Evolutionary conservation across 2,113 vertebrate genomes (phyloP), one percentile per base, ranked within the genome.

Genomic region (Struthidea cinerea): DNA sequence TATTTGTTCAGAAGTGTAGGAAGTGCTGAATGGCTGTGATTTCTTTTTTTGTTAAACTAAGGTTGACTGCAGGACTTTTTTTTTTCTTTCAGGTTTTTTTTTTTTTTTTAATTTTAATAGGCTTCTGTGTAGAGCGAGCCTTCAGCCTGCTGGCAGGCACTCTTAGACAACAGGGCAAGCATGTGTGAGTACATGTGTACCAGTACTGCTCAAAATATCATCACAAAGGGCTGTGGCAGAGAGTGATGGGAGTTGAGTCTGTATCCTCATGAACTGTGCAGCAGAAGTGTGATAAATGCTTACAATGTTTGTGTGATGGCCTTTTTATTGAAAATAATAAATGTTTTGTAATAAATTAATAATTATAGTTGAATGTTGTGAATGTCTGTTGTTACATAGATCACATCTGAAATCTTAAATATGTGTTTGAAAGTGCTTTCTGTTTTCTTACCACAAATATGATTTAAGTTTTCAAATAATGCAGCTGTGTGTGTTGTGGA

Each of bases 401-500:
- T 65, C 17, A 22, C 4, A 61, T 56, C 71, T 78, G 37, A 75
- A 33, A 44, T 67, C n/a, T 18, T 74, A 77, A 61, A 39, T 57
- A 20, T 11, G 4, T 17, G 49, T 52, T 92, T 96, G 65, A 65
- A 65, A 68, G 41, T 52, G 16, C 11, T 23, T 35, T 90, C 65
- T 9, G 6, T 87, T 93, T 67, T 80, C 70, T 57, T 95, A 71
- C 56, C 11, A 46, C 46, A 80, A 87, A 44, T 49, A 39, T 74
- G 22, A 85, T 64, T 32, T 56, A 42, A 89, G 46, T 89, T 93
- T 74, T 85, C 50, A 77, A 92, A 60, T 84, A 37, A 30, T 83
- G 68, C 80, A 97, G 83, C 92, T 94, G 78, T 86, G 74, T 81
- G 68, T 10, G 32, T 75, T 80, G 63, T 77, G 56, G 77, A 82